phyloP scores from a whole-genome alignment of 1,140 invertebrate genomes.

The Dreissena rostriformis region DNA sequence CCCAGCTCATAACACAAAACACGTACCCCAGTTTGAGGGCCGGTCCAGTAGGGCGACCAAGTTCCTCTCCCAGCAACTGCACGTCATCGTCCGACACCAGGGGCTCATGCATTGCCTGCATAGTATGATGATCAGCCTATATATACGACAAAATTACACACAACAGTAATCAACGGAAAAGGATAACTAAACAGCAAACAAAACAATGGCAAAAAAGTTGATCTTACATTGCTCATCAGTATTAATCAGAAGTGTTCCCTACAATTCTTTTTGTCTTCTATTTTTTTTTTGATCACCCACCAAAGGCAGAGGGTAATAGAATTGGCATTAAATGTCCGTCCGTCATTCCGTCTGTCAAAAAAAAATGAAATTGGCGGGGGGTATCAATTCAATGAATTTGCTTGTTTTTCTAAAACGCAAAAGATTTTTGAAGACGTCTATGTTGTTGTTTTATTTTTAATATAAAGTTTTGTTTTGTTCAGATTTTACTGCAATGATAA shows the following conservation, averaged over 20 bases:
- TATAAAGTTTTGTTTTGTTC: too few relatives aligned
- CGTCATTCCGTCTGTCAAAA: too few relatives aligned
- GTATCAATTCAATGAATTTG: too few relatives aligned
- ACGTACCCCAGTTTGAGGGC: constrained; percentile 96
- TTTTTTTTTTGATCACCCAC: too few relatives aligned
- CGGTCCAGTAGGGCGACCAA: constrained; percentile 94
- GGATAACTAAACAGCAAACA: constrained; percentile 16
- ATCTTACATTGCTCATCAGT: not conserved
- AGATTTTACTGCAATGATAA: too few relatives aligned
- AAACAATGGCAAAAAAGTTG: constrained; percentile 10
- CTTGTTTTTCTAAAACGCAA: too few relatives aligned
- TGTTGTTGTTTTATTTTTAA: too few relatives aligned
- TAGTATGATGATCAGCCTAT: constrained; percentile 79
- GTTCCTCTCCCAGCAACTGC: constrained; percentile 96
- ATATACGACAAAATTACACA: constrained; percentile 60
- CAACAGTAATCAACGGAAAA: constrained; percentile 40
- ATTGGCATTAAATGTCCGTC: too few relatives aligned
- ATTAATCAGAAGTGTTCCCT: not conserved
- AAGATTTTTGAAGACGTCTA: too few relatives aligned
- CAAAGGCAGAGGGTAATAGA: too few relatives aligned
- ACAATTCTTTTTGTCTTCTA: too few relatives aligned
- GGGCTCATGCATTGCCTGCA: constrained; percentile 80
- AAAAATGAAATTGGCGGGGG: too few relatives aligned
- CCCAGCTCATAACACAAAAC: not conserved
- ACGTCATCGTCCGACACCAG: constrained; percentile 94